These are phyloP conservation scores for Thelaira solivaga DNA, from an alignment of 2,888 invertebrate genomes.

Conservation along the genomic window DNA sequence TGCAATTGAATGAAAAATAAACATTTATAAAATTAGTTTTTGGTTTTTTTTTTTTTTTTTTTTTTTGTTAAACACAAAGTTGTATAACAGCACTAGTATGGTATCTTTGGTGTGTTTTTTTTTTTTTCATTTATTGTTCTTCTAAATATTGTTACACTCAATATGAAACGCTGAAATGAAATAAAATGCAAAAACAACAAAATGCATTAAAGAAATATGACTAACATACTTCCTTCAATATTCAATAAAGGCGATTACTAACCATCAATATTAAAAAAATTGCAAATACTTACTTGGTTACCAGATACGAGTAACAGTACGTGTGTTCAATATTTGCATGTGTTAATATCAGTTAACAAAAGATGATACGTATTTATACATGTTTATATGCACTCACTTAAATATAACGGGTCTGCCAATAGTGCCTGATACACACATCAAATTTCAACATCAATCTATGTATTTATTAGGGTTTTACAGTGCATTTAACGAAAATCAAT, in stretches of 20 bases:
- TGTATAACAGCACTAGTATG: constrained; percentile 57
- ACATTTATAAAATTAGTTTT: constrained; percentile 18
- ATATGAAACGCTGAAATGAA: constrained; percentile 24
- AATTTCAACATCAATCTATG: too few species aligned
- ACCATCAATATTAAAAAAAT: constrained; percentile 3
- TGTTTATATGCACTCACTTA: neutral
- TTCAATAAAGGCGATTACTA: constrained; percentile 19
- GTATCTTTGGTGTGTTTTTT: constrained; percentile 49
- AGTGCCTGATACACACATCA: too few species aligned
- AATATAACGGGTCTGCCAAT: too few species aligned
- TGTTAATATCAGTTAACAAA: constrained; percentile 10
- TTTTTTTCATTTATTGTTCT: constrained; percentile 15
- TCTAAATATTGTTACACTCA: constrained; percentile 42
- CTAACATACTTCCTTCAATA: constrained; percentile 48
- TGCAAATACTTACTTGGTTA: too few species aligned
- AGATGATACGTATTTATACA: constrained; percentile 22
- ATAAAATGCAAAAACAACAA: neutral
- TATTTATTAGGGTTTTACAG: too few species aligned
- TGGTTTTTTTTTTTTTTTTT: neutral
- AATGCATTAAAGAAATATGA: constrained; percentile 5
- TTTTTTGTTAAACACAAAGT: constrained; percentile 39
- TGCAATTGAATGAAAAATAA: constrained; percentile 1
- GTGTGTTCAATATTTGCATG: constrained; percentile 6
- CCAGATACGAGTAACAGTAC: too few species aligned
- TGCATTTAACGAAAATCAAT: too few species aligned